Evolutionary conservation across 2,797 vertebrate species (phyloP), one percentile per base, ranked within the genome.

Genomic region (Epinephelus malabaricus): DNA sequence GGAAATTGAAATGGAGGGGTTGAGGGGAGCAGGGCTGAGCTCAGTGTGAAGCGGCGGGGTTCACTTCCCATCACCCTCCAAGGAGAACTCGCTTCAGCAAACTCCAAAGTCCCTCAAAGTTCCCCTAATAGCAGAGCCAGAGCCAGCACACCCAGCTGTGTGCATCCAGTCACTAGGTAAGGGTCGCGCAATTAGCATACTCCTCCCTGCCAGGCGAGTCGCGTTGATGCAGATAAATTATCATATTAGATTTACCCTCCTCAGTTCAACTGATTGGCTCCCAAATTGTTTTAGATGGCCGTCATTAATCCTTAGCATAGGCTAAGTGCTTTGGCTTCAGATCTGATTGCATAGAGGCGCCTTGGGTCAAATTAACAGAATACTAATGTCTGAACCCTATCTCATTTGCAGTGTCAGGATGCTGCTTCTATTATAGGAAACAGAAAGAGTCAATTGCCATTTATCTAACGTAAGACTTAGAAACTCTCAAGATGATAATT

Each of bases 161-260:
- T 93, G 93, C 95, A 96, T 96, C 97, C 96, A 97, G 96, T 96
- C 95, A 95, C 96, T 96, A 98, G 96, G 97, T 97, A 97, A 98
- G 97, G 98, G 98, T 99, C 96, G 97, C 85, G 91, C 94, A 98
- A 95, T 99, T 99, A 98, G 97, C 98, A 98, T 98, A 96, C 95
- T 93, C 97, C 96, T 97, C 96, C 97, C 97, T 90, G 97, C 98
- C 96, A 98, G 94, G 97, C 95, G 85, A 97, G 90, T 97, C 96
- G 94, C 95, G 96, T 95, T 97, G 96, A 96, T 95, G 95, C 94
- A 96, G 97, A 98, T 96, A 97, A 97, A 99, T 99, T 99, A 99
- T 98, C 97, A 99, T 98, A 99, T 99, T 98, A 99, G 97, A 97
- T 98, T 98, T 97, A 97, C 97, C 97, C 97, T 98, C 97, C 97